A percentile compares a stretch with the other conserved stretches of the same genome.
These are phyloP conservation scores for Scomber colias DNA, from an alignment of 2,113 vertebrate species.

Conservation along the genomic window DNA sequence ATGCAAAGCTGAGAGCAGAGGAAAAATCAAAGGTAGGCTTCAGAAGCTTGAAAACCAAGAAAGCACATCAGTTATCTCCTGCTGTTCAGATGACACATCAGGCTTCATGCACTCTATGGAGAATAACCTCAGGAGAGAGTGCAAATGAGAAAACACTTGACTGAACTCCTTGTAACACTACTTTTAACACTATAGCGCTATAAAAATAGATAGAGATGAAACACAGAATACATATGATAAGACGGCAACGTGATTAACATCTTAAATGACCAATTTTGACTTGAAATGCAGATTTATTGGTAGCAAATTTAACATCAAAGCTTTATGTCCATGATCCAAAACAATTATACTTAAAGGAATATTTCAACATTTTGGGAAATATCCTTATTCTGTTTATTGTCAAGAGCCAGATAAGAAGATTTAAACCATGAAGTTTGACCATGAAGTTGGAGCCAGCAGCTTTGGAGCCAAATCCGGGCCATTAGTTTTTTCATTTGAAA, in stretches of 20 bases:
- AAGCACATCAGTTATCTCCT: conserved; percentile 72
- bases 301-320: background rate
- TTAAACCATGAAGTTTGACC: no score
- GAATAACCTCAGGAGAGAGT: conserved; percentile 44
- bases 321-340: no score
- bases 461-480: no score
- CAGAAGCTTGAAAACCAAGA: conserved; percentile 67
- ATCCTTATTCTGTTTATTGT: no score
- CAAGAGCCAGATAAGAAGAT: no score
- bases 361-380: no score
- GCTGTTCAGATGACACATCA: conserved; percentile 71
- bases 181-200: conserved; percentile 3
- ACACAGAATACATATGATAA: background rate
- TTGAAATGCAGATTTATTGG: no score
- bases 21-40: conserved; percentile 76
- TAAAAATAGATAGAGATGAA: background rate
- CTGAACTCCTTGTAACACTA: background rate
- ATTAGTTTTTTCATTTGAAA: no score
- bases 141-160: conserved; percentile 48
- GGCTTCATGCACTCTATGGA: conserved; percentile 38
- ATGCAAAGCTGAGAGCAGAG: conserved; percentile 65
- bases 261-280: background rate
- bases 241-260: background rate
- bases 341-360: no score
- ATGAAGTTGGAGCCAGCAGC: no score